Conservation (phyloP, 64 coral and sea anemone species). For the Catalaphyllia jardinei region DNA sequence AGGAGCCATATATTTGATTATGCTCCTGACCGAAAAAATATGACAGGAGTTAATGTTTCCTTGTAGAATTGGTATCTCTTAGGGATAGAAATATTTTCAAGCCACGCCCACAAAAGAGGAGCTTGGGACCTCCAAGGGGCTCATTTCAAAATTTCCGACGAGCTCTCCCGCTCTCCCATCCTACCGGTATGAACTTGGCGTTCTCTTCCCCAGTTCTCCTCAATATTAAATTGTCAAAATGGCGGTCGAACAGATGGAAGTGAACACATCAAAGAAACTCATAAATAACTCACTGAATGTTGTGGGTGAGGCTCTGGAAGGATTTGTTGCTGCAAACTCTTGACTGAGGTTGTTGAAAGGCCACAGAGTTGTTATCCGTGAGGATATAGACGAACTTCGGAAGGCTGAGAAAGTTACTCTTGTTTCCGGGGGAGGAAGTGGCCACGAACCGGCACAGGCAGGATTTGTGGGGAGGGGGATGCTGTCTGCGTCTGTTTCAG, state of each 20-base stretch:
- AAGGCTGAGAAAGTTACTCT: conserved; percentile 67
- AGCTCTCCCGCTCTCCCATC: not conserved
- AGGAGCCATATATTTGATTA: too few relatives aligned
- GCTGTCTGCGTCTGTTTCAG: conserved; percentile 82
- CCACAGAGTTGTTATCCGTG: conserved; percentile 80
- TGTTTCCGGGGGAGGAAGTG: conserved; percentile 90
- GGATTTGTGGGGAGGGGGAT: conserved; percentile 91
- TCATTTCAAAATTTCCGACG: not conserved
- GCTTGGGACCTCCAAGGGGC: too few relatives aligned
- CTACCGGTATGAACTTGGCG: not conserved
- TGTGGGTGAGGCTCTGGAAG: conserved; percentile 88
- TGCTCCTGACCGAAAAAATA: too few relatives aligned
- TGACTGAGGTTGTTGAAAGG: conserved; percentile 74
- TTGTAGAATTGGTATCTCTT: too few relatives aligned
- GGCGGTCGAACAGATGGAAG: not conserved
- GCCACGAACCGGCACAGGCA: conserved; percentile 85
- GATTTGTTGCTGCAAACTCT: conserved; percentile 72
- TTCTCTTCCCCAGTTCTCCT: too few relatives aligned
- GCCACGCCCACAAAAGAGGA: too few relatives aligned
- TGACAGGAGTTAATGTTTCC: too few relatives aligned
- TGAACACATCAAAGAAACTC: conserved; percentile 60
- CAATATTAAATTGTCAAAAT: conserved; percentile 21
- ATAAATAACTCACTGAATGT: conserved; percentile 70
- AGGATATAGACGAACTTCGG: conserved; percentile 66
- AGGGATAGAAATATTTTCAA: too few relatives aligned